Evolutionary conservation across 2,888 invertebrate genomes (phyloP).

Genomic region (Mimachlamys varia): DNA sequence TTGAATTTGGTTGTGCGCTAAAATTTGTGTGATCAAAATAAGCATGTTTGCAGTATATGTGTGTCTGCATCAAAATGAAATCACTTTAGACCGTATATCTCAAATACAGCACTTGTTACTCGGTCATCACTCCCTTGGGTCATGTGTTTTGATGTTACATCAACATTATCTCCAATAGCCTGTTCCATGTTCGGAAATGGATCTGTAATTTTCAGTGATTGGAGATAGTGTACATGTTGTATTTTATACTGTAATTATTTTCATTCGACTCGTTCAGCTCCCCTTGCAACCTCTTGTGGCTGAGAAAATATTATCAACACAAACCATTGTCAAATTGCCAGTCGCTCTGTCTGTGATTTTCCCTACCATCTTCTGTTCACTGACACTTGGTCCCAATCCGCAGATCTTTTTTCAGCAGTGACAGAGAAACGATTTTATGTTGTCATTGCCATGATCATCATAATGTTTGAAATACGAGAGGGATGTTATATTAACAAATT

Average conservation of each 20-base stretch:
- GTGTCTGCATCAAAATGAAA: too few relatives aligned
- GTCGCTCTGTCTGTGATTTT: neutral
- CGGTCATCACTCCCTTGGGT: too few relatives aligned
- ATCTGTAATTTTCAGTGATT: conserved; percentile 14
- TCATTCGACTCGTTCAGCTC: neutral
- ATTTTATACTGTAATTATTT: neutral
- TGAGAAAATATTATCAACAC: conserved; percentile 3
- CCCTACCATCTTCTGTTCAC: neutral
- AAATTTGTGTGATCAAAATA: too few relatives aligned
- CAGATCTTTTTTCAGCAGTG: conserved; percentile 30
- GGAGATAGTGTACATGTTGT: conserved; percentile 15
- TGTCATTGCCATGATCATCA: conserved; percentile 6
- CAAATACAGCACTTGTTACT: too few relatives aligned
- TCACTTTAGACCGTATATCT: too few relatives aligned
- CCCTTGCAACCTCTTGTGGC: neutral
- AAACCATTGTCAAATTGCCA: conserved; percentile 15
- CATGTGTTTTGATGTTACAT: too few relatives aligned
- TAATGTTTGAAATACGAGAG: conserved; percentile 23
- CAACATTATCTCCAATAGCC: neutral
- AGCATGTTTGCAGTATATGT: too few relatives aligned
- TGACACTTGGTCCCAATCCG: neutral
- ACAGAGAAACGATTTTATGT: neutral
- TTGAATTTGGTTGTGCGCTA: too few relatives aligned
- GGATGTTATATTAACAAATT: conserved; percentile 21
- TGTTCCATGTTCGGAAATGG: neutral